Base-by-base conservation (phyloP, 2,797 vertebrate genomes). In the Rhinichthys osculus region DNA sequence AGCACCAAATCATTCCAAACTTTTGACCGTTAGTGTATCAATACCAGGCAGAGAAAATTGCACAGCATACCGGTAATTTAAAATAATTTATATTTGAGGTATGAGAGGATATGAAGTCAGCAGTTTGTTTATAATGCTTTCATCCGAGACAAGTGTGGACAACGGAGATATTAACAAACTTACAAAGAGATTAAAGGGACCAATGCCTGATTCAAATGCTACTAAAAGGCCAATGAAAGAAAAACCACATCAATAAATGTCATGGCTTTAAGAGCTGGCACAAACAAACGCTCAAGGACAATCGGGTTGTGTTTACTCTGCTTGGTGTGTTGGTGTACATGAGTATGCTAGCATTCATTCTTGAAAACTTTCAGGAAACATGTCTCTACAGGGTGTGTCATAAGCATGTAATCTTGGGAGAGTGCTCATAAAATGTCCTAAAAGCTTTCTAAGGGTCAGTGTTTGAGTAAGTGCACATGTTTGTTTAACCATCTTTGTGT, bases 221-320 rank as follows among this genome's bases (percentile, higher is more conserved):
- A 89, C 92, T 95, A 94, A 96, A 95, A 95, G 94, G 93, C 90
- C 91, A 92, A 93, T 95, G 95, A 94, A 95, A 95, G 91, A 83
- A 92, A 93, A 90, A 91, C 90, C 77, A 21, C 74, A 85, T 89
- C 91, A 91, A 94, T 96, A 96, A 95, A 95, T 40, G 91, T 94
- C 93, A 91, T 90, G 67, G 89, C 89, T 92, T 93, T 89, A 92
- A 93, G 27, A 78, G 76, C 79, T 81, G 76, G 21, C 83, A 78
- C 83, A 82, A 87, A 85, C 78, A 89, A 89, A 83, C 7, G 30
- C 73, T 90, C 81, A 35, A 33, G 76, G 74, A 88, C 80, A 77
- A 87, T 86, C 77, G 57, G 54, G 74, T 64, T 88, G 87, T 91
- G 91, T 86, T 87, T 89, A 89, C 86, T 91, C 81, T 86, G 87